Evolutionary conservation across 2,797 vertebrate genomes (phyloP).

Genomic region (Spea hammondii): DNA sequence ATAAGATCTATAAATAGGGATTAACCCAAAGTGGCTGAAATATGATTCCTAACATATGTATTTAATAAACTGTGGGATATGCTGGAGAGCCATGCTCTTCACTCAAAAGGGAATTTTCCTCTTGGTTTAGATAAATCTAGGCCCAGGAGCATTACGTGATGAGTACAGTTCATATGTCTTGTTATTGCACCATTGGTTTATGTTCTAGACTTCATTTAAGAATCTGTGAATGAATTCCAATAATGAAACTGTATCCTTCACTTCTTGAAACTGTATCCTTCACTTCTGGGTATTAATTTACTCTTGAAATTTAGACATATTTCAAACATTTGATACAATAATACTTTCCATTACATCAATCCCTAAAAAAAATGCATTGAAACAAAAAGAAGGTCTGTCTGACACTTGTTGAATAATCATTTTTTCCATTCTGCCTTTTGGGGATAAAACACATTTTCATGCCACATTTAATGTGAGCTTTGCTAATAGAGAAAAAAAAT

Average conservation of each 20-base stretch:
- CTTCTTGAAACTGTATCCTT: constrained; percentile 34
- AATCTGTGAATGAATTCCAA: constrained; percentile 40
- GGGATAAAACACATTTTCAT: constrained; percentile 46
- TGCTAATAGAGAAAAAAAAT: background rate
- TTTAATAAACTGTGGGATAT: too few species aligned
- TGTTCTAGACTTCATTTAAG: constrained; percentile 16
- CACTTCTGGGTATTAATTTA: constrained; percentile 42
- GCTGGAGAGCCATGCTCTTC: too few species aligned
- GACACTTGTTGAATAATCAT: constrained; percentile 43
- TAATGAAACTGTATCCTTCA: constrained; percentile 28
- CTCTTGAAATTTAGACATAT: constrained; percentile 40
- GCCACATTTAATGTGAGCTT: constrained; percentile 17
- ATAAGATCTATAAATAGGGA: too few species aligned
- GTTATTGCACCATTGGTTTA: constrained; percentile 9
- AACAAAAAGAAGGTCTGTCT: constrained; percentile 40
- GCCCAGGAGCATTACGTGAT: too few species aligned
- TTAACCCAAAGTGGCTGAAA: too few species aligned
- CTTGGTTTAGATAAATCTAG: too few species aligned
- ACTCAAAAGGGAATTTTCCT: too few species aligned
- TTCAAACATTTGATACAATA: constrained; percentile 49
- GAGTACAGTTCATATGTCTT: background rate
- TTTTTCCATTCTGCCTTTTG: constrained; percentile 43
- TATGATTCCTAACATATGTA: too few species aligned
- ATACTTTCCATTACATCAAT: constrained; percentile 53
- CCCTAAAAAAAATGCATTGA: constrained; percentile 42